Percentiles rank a stretch among this genome's conserved stretches.
Conservation (phyloP, 1,140 invertebrate genomes). For the Antheraea pernyi region DNA sequence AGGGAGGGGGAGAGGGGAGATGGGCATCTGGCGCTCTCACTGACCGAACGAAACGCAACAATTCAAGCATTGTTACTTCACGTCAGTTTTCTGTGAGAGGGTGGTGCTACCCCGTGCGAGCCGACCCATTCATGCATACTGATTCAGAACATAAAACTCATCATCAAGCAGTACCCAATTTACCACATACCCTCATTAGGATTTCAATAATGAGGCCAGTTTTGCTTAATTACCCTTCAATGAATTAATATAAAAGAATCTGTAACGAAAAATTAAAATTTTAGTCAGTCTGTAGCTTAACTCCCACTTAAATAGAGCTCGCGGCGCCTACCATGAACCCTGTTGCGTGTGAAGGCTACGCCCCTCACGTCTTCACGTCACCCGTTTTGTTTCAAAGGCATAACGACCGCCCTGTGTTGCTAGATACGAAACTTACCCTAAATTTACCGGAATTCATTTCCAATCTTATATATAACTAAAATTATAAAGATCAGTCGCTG, state of each 20-base stretch:
- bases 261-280: background rate
- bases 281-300: background rate
- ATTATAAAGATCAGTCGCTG: no score
- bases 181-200: no score
- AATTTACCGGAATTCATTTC: background rate
- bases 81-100: no score
- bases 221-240: background rate
- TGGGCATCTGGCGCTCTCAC: no score
- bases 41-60: no score
- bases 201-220: no score
- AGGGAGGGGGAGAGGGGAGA: no score
- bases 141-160: no score
- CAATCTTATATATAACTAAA: background rate
- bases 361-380: slow-evolving; percentile 12
- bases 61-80: no score
- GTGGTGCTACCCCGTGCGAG: no score
- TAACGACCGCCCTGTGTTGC: slow-evolving; percentile 1
- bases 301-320: background rate
- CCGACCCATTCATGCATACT: no score
- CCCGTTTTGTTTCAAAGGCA: background rate
- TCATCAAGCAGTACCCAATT: no score
- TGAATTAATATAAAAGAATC: background rate
- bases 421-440: background rate
- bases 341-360: slow-evolving; percentile 6
- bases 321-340: slow-evolving; percentile 1